These are phyloP conservation scores for Ovis canadensis DNA, from an alignment of 2,113 vertebrate genomes.

Conservation along the genomic window DNA sequence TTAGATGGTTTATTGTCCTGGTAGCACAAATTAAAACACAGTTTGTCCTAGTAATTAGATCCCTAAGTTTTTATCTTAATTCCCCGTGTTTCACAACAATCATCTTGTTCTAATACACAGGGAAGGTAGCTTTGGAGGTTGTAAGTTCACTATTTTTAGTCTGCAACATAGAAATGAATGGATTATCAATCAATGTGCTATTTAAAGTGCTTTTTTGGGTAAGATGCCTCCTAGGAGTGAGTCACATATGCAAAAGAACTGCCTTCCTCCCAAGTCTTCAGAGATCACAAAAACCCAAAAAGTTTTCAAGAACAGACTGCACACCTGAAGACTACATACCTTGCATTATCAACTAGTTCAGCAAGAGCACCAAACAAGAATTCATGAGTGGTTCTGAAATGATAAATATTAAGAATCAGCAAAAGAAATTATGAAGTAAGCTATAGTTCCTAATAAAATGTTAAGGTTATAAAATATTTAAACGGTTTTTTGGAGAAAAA, in stretches of 20 bases:
- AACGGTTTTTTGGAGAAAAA: neutral
- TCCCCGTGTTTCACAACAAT: conserved; percentile 10
- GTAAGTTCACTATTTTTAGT: conserved; percentile 21
- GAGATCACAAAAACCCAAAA: neutral
- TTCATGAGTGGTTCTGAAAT: conserved; percentile 95
- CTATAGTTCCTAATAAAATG: neutral
- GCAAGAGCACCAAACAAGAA: conserved; percentile 98
- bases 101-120: conserved; percentile 27
- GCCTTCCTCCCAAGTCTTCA: neutral
- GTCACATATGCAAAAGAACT: neutral
- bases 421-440: conserved; percentile 40
- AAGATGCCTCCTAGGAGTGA: conserved; percentile 9
- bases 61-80: conserved; percentile 20
- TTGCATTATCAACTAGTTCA: conserved; percentile 98
- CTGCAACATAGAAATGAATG: neutral
- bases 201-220: conserved; percentile 28
- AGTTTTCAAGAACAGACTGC: neutral
- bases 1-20: neutral
- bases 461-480: neutral
- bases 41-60: conserved; percentile 19
- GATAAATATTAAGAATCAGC: conserved; percentile 67
- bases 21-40: conserved; percentile 23
- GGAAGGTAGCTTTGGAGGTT: neutral
- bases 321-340: conserved; percentile 81
- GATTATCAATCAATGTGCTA: conserved; percentile 6